Base-by-base conservation (phyloP, 2,888 invertebrate species). In the Cremastinae sp. region DNA sequence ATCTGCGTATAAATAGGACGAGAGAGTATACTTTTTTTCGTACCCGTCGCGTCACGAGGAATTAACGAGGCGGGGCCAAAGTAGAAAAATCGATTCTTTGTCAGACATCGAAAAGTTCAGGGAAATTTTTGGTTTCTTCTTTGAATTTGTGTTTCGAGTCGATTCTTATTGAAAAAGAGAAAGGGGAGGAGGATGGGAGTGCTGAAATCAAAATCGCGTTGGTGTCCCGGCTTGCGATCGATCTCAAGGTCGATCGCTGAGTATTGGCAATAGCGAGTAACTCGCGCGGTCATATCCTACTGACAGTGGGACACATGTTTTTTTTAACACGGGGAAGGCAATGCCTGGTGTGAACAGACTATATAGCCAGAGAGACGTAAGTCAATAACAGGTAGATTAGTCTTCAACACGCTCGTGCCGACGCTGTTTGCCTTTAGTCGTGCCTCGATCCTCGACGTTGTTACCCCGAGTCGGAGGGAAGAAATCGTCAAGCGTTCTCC, bases 381-480 rank as follows among this genome's bases (percentile, higher is more conserved):
- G 83, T 81, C 85, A 82, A 86, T 85, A 85, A 83, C 82, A 83
- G 83, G 81, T 82, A 83, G 85, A 85, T 86, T 84, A 78, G 83
- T 83, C 80, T 81, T 80, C 78, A 58, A 64, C 55, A 66, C 75
- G 73, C 66, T 65, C 71, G 45, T 69, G 78, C 53, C 69, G 66
- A 58, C 59, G 70, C 65, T 59, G 78, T 66, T 62, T 70, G 61
- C 58, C 71, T 75, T 73, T 78, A 79, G 87, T 84, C 82, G 80
- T 75, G 81, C 80, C 74, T 80, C 80, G 79, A 79, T 82, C 83
- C 75, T 84, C 80, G 14, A 10, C 18, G 66, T 76, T 70, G 82
- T 81, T 75, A 55, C 47, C 61, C 61, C 18, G 35, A 47, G 35
- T 59, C 35, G n/a, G 12, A 70, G 49, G 62, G 56, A 62, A 28